Evolutionary conservation across 2,888 invertebrate species (phyloP).

Genomic region (Leucania comma): DNA sequence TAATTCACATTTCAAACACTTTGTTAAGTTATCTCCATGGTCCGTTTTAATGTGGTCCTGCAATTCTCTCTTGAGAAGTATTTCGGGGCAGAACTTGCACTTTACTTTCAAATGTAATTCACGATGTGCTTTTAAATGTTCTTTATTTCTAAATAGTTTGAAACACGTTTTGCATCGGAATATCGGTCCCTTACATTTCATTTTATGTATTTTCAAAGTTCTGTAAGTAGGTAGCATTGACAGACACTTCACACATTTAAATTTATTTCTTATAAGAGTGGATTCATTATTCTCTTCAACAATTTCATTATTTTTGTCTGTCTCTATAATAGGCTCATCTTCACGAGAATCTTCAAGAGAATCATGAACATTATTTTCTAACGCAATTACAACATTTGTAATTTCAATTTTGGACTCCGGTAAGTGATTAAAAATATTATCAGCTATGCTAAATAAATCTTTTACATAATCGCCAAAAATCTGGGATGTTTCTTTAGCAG

Average conservation of each 20-base stretch:
- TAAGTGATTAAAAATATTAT: conserved; percentile 39
- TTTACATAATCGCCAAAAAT: conserved; percentile 35
- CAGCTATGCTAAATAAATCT: conserved; percentile 41
- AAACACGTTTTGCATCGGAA: conserved; percentile 24
- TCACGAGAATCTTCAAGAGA: neutral
- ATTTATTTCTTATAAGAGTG: conserved; percentile 6
- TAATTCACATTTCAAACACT: conserved; percentile 40
- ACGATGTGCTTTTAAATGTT: conserved; percentile 29
- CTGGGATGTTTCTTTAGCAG: conserved; percentile 21
- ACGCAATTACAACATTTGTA: conserved; percentile 45
- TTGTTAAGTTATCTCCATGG: conserved; percentile 27
- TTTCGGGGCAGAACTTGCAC: conserved; percentile 44
- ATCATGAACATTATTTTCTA: conserved; percentile 32
- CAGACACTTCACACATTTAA: conserved; percentile 37
- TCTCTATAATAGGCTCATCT: neutral
- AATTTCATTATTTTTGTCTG: conserved; percentile 1
- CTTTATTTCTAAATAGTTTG: conserved; percentile 34
- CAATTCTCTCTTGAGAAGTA: conserved; percentile 29
- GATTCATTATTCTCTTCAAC: conserved; percentile 2
- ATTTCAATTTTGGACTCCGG: conserved; percentile 22
- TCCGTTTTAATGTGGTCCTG: conserved; percentile 29
- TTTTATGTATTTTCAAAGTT: conserved; percentile 33
- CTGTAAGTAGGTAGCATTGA: conserved; percentile 15
- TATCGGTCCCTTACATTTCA: conserved; percentile 17
- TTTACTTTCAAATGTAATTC: conserved; percentile 33